Evolutionary conservation across 37 sponge, comb jelly and placozoan genomes (phyloP).

Genomic region (Chondrosia reniformis): DNA sequence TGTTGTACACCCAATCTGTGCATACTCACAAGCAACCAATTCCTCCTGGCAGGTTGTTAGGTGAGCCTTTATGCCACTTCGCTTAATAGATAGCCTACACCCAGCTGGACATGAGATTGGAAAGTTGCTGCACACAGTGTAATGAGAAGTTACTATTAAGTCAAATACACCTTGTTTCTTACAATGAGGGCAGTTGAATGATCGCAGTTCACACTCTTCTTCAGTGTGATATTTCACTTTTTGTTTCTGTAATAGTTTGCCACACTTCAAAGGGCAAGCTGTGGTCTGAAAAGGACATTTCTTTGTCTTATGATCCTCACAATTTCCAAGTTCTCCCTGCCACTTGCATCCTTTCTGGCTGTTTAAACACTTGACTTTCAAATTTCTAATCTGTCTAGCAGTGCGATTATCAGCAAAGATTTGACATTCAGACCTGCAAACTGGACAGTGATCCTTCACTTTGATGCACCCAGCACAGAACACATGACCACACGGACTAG

Average conservation of each 20-base stretch:
- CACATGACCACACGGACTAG: constrained; percentile 19
- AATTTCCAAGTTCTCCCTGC: constrained; percentile 24
- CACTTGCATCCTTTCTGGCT: constrained; percentile 2
- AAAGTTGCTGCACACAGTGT: neutral
- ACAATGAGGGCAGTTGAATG: constrained; percentile 6
- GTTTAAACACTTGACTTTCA: constrained; percentile 20
- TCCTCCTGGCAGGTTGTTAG: constrained; percentile 17
- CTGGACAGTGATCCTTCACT: neutral
- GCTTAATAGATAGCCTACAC: neutral
- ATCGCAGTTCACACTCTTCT: neutral
- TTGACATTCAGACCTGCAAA: no score
- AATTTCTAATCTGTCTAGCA: neutral
- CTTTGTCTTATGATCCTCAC: neutral
- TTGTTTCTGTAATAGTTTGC: neutral
- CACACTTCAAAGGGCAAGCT: neutral
- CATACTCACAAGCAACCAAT: constrained; percentile 42
- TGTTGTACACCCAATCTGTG: constrained; percentile 37
- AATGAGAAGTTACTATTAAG: neutral
- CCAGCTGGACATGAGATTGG: constrained; percentile 17
- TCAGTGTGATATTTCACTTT: neutral
- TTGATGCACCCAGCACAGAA: neutral
- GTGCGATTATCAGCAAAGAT: neutral
- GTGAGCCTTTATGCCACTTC: neutral
- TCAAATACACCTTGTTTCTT: neutral
- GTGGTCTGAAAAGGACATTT: neutral